Evolutionary conservation across 2,797 vertebrate genomes (phyloP).

Genomic region (Neoniphon sammara): DNA sequence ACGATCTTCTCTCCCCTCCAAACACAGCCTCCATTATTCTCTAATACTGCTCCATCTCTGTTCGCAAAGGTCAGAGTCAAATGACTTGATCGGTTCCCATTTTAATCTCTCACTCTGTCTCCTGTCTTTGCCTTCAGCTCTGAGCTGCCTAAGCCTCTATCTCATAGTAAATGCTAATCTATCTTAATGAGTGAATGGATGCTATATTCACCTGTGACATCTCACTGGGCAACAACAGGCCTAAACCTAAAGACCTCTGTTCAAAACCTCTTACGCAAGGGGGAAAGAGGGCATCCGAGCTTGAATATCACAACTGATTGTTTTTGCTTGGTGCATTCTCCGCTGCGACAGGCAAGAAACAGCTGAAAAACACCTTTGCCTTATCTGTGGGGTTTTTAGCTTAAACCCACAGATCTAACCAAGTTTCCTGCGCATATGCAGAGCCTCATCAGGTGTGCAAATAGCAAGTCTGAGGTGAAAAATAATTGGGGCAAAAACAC

Average conservation of each 20-base stretch:
- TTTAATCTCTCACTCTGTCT: constrained; percentile 11
- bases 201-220: background rate
- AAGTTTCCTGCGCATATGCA: constrained; percentile 31
- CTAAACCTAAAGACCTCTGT: background rate
- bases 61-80: constrained; percentile 58
- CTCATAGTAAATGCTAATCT: background rate
- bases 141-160: background rate
- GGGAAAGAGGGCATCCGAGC: background rate
- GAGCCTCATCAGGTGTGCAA: constrained; percentile 4
- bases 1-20: constrained; percentile 13
- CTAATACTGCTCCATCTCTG: background rate
- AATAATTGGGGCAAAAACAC: background rate
- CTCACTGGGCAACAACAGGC: background rate
- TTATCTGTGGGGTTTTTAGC: constrained; percentile 31
- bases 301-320: background rate
- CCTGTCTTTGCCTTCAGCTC: background rate
- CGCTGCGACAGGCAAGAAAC: background rate
- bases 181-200: constrained; percentile 11
- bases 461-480: background rate
- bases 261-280: background rate
- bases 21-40: constrained; percentile 43
- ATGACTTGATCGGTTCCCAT: constrained; percentile 21
- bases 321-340: background rate
- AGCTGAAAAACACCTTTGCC: background rate
- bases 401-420: constrained; percentile 38